Conservation (phyloP, 2,888 invertebrate genomes). For the Vanessa cardui region DNA sequence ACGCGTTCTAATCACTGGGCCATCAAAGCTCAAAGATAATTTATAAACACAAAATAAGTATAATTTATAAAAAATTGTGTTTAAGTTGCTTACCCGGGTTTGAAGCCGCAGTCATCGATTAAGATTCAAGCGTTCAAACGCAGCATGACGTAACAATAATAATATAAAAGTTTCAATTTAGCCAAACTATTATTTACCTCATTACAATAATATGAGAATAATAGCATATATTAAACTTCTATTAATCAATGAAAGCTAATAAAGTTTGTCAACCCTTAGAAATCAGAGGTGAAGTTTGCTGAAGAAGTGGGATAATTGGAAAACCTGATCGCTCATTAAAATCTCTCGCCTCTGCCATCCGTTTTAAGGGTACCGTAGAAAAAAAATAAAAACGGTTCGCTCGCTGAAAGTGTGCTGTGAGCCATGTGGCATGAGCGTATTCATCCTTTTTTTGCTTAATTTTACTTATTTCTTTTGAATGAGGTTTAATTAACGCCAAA, state of each 20-base stretch:
- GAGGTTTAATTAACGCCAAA: background rate
- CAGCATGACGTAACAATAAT: too few relatives aligned
- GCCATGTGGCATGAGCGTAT: background rate
- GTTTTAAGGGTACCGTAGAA: conserved; percentile 50
- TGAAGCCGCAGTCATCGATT: too few relatives aligned
- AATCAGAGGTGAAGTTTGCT: conserved; percentile 38
- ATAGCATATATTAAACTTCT: background rate
- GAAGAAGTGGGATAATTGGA: conserved; percentile 76
- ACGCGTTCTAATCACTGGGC: too few relatives aligned
- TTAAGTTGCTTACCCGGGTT: too few relatives aligned
- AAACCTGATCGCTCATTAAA: conserved; percentile 81
- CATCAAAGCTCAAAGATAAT: too few relatives aligned
- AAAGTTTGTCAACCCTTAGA: conserved; percentile 16
- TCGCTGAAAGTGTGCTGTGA: background rate
- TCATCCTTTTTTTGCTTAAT: background rate
- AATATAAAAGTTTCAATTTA: too few relatives aligned
- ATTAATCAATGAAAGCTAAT: conserved; percentile 6
- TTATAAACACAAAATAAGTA: too few relatives aligned
- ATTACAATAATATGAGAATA: background rate
- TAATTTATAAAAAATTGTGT: too few relatives aligned
- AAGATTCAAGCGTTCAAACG: too few relatives aligned
- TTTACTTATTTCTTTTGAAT: background rate
- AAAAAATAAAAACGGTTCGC: conserved; percentile 7
- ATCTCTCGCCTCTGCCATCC: conserved; percentile 73
- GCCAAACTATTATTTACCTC: too few relatives aligned